Conservation (phyloP, 2,113 vertebrate species). For the Rhinolophus ferrumequinum region DNA sequence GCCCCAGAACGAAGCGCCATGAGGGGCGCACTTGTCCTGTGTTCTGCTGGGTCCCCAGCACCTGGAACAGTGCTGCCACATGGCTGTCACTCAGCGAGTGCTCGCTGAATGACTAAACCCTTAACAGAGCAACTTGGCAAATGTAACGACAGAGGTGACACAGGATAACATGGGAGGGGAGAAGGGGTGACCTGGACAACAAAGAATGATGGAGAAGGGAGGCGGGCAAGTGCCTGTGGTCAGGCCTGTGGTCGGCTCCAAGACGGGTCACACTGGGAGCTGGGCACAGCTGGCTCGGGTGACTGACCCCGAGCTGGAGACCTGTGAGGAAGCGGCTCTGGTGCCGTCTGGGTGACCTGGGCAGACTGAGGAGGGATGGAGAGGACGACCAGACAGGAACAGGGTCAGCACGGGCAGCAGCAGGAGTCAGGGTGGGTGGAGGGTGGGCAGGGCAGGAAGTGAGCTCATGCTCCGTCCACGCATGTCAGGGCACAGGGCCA, state of each 20-base stretch:
- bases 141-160: background rate
- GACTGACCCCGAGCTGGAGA: background rate
- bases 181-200: background rate
- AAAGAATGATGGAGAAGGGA: background rate
- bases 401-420: rapidly evolving
- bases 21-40: no score
- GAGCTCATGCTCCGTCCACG: no score
- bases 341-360: no score
- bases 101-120: background rate
- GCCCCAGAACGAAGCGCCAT: background rate
- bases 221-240: background rate
- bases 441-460: background rate
- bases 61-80: background rate
- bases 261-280: background rate
- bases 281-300: background rate
- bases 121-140: background rate
- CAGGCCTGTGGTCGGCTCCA: background rate
- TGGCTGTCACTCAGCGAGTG: no score
- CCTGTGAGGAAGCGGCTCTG: background rate
- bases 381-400: no score
- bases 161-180: background rate
- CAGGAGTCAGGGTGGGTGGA: rapidly evolving
- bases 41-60: background rate
- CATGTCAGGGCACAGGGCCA: no score
- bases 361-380: no score